Evolutionary conservation across 2,797 vertebrate species (phyloP).

Genomic region (Prionace glauca): DNA sequence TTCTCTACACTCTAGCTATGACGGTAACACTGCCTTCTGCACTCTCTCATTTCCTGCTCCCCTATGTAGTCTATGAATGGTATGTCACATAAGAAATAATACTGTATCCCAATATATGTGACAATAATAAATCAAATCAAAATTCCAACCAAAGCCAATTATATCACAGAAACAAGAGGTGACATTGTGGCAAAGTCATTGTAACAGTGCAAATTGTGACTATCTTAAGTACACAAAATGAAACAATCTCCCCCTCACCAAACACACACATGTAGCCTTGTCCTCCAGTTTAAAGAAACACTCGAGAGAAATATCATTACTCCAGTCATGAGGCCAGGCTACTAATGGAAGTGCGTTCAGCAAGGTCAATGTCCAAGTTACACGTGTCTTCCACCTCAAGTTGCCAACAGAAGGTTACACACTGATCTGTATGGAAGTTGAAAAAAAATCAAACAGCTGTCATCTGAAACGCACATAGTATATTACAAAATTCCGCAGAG

Average conservation of each 20-base stretch:
- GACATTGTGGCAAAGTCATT: conserved; percentile 27
- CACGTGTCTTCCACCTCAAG: neutral
- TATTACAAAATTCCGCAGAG: neutral
- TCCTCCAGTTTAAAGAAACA: neutral
- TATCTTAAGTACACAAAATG: conserved; percentile 22
- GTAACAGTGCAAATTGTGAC: neutral
- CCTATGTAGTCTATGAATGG: too few relatives aligned
- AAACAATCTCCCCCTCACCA: neutral
- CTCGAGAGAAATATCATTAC: neutral
- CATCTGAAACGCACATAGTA: neutral
- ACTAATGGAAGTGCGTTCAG: neutral
- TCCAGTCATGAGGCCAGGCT: conserved; percentile 10
- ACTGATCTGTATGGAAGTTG: neutral
- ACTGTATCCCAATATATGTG: too few relatives aligned
- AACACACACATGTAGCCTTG: neutral
- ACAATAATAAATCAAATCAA: too few relatives aligned
- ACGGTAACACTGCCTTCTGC: too few relatives aligned
- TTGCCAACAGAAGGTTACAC: neutral
- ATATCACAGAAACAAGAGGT: neutral
- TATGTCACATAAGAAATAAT: too few relatives aligned
- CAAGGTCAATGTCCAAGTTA: neutral
- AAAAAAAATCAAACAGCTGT: neutral
- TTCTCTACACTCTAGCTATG: too few relatives aligned
- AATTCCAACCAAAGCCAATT: neutral
- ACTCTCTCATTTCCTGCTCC: too few relatives aligned